Evolutionary conservation across 2,797 vertebrate species (phyloP).

Genomic region (Enteromius trimaculatus): DNA sequence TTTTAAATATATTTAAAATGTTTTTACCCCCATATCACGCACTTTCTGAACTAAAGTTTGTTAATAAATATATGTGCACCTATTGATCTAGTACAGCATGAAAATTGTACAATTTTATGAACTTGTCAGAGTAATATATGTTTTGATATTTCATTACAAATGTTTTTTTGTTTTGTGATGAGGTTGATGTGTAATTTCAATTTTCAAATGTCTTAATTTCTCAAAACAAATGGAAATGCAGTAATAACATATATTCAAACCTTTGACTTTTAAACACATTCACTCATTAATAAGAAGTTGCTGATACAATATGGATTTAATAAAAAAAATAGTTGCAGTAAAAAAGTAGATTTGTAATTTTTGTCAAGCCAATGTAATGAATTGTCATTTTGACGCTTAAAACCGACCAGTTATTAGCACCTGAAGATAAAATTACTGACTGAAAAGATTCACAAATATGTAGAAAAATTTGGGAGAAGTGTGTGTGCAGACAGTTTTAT

Average conservation of each 20-base stretch:
- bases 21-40: too few relatives aligned
- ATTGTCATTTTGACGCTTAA: neutral
- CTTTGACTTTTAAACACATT: too few relatives aligned
- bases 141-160: neutral
- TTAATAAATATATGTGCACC: neutral
- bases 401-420: neutral
- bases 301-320: neutral
- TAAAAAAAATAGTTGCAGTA: too few relatives aligned
- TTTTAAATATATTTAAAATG: neutral
- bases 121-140: neutral
- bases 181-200: too few relatives aligned
- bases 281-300: too few relatives aligned
- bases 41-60: too few relatives aligned
- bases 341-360: neutral
- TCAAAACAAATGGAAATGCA: too few relatives aligned
- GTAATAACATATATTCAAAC: too few relatives aligned
- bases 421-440: neutral
- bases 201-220: too few relatives aligned
- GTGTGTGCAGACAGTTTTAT: neutral
- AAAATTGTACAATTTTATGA: neutral
- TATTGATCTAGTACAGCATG: neutral
- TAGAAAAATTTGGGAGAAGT: neutral
- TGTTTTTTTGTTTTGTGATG: too few relatives aligned
- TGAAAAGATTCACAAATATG: too few relatives aligned
- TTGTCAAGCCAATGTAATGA: neutral